These are phyloP conservation scores for Cheilosia soror DNA, from an alignment of 2,888 invertebrate species.

Conservation along the genomic window DNA sequence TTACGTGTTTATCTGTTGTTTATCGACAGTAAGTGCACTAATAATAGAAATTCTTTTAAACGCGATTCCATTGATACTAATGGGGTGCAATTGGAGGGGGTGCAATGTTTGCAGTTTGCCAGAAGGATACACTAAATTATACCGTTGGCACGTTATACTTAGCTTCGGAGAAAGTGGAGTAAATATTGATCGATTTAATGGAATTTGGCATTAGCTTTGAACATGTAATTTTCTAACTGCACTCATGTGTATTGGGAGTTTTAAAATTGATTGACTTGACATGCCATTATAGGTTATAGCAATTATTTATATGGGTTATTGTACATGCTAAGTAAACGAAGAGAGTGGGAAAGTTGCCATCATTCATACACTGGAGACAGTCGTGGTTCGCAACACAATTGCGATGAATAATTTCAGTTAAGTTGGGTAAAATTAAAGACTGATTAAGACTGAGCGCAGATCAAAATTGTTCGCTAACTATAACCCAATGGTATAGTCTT, in stretches of 20 bases:
- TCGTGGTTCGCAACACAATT: too few species aligned
- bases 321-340: too few species aligned
- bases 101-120: constrained; percentile 17
- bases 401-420: too few species aligned
- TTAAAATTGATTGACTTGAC: background rate
- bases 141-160: constrained; percentile 42
- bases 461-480: too few species aligned
- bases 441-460: too few species aligned
- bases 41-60: constrained; percentile 25
- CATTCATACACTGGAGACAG: too few species aligned
- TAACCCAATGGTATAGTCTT: too few species aligned
- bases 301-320: background rate
- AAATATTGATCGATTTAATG: constrained; percentile 47
- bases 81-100: constrained; percentile 9
- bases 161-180: constrained; percentile 41
- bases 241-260: background rate
- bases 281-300: background rate
- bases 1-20: constrained; percentile 50
- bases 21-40: constrained; percentile 32
- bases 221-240: constrained; percentile 17
- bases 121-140: constrained; percentile 1
- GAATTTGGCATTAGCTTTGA: background rate
- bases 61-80: constrained; percentile 41
- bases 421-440: too few species aligned
- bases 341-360: too few species aligned